Percentiles rank a stretch among this genome's conserved stretches.
Conservation (phyloP, 2,797 vertebrate species). For the Acanthurus leucopareius region DNA sequence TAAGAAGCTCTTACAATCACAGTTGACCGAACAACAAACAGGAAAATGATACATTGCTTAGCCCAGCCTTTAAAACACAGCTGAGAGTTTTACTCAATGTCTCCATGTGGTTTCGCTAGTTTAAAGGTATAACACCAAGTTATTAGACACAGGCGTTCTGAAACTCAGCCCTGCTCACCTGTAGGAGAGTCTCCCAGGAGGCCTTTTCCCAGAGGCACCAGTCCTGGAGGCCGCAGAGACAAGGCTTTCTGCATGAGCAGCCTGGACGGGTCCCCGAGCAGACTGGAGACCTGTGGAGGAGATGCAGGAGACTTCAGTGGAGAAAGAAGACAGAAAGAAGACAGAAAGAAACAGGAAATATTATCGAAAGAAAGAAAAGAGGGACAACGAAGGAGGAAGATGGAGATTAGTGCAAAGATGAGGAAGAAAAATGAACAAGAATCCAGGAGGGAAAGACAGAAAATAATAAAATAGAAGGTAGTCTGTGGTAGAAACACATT, state of each 20-base stretch:
- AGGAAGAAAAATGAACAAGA: background rate
- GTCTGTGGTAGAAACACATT: too few relatives aligned
- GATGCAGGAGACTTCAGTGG: background rate
- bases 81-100: background rate
- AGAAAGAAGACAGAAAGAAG: background rate
- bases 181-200: slow-evolving; percentile 92
- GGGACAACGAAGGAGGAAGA: background rate
- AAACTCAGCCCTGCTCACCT: slow-evolving; percentile 80
- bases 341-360: too few relatives aligned
- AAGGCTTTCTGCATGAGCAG: slow-evolving; percentile 92
- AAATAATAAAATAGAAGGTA: background rate
- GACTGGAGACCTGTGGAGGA: slow-evolving; percentile 88
- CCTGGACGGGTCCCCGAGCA: slow-evolving; percentile 93
- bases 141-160: background rate
- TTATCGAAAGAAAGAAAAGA: background rate
- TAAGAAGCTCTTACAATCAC: background rate
- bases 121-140: slow-evolving; percentile 4
- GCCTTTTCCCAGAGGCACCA: slow-evolving; percentile 87
- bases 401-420: background rate
- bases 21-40: background rate
- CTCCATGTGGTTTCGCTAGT: background rate
- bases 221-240: slow-evolving; percentile 86
- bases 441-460: background rate
- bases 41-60: background rate
- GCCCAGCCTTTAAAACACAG: background rate